Evolutionary conservation across 2,113 vertebrate species (phyloP).

Genomic region (Ahaetulla prasina): DNA sequence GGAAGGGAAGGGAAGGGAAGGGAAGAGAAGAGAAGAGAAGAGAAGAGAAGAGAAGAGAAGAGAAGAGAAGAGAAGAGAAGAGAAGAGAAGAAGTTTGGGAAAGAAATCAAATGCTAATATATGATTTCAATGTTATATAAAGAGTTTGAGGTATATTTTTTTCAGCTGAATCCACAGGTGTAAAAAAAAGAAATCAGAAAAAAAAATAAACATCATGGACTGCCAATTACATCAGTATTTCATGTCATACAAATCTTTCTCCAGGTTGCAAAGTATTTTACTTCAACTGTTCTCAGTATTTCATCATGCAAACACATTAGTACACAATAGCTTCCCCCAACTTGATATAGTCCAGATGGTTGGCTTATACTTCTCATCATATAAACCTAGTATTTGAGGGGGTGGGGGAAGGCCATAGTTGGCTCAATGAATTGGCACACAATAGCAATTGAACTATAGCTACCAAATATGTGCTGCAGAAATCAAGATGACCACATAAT

Average conservation of each 20-base stretch:
- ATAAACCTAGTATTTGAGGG: neutral
- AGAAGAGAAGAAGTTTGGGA: neutral
- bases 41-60: too few relatives aligned
- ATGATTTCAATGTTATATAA: neutral
- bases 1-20: neutral
- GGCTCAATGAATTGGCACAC: neutral
- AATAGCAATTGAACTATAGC: neutral
- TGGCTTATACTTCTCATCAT: neutral
- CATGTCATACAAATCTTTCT: neutral
- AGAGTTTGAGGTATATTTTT: neutral
- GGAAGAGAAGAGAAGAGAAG: too few relatives aligned
- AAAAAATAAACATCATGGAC: neutral
- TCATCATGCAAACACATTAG: neutral
- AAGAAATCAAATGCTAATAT: neutral
- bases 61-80: too few relatives aligned
- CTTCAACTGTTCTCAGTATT: neutral
- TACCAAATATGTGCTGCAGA: neutral
- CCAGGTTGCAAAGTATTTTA: neutral
- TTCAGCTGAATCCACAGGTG: neutral
- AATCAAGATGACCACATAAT: neutral
- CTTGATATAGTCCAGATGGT: neutral
- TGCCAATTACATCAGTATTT: neutral
- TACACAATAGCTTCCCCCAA: neutral
- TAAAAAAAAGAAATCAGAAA: neutral
- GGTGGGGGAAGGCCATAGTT: neutral